Evolutionary conservation across 2,888 invertebrate genomes (phyloP), one percentile per base, ranked within the genome.

Genomic region (Leucoptera coffeella): DNA sequence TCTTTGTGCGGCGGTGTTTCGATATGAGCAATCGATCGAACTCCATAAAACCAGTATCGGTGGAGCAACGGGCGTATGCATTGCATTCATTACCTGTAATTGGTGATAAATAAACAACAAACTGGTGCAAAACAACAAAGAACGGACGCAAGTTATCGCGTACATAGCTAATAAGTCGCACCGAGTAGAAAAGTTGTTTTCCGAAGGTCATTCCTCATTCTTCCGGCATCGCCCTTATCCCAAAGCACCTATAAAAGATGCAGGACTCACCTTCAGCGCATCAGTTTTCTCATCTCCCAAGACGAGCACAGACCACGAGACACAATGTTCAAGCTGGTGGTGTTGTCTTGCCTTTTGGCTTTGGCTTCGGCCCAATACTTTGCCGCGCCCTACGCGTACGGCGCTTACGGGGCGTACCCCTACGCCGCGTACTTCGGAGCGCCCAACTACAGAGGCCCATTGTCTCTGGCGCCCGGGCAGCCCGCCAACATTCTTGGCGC

Each of bases 301-400:
- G 38, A 43, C 28, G 52, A 58, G 59, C 60, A 65, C 65, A 67
- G 62, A 61, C 64, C 61, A 51, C 45, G 47, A 35, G 21, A 41
- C 52, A 61, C 42, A 38, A 71, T 71, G 71, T 47, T 67, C 51
- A 67, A 67, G 46, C 51, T 71, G 71, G 74, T 76, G 69, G 76
- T 76, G 54, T 74, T 79, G 62, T 75, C 72, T 45, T 77, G 77
- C 58, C 47, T 78, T 41, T 38, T 78, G 51, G 75, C 77, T 36
- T 57, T 73, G 37, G 76, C 65, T 37, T 60, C 65, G 32, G 76
- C 35, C 28, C 27, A 14, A 42, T 45, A 5, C 41, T 40, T 33
- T 23, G 33, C 23, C 35, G n/a, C 49, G 4, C 40, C 50, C 4
- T 22, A 43, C 14, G 43, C 46, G 10, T 47, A 51, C 40, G 27